Evolutionary conservation across 2,113 vertebrate species (phyloP).

Genomic region (Arvicanthis niloticus): DNA sequence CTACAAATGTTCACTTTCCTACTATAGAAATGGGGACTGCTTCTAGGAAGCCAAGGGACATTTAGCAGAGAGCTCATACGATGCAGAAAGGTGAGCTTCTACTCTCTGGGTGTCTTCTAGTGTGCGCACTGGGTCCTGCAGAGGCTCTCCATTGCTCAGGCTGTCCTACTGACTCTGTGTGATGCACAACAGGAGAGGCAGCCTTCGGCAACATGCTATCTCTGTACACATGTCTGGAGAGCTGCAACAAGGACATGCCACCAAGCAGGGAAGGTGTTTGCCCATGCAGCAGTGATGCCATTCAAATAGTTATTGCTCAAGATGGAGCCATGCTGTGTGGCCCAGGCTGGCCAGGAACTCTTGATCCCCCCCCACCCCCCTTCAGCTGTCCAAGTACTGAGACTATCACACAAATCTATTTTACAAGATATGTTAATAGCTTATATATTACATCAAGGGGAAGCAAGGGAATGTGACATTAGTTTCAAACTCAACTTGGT

Average conservation of each 20-base stretch:
- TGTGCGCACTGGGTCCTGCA: background rate
- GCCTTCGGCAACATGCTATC: background rate
- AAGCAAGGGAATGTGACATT: background rate
- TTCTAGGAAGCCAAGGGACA: background rate
- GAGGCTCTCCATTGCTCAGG: background rate
- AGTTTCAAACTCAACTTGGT: background rate
- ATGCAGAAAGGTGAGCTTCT: background rate
- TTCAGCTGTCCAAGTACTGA: background rate
- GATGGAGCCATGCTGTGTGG: background rate
- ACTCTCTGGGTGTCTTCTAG: background rate
- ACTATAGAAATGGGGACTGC: background rate
- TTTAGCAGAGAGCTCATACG: background rate
- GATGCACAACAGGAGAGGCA: background rate
- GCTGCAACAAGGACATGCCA: background rate
- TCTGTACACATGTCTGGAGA: background rate
- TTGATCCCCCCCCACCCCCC: no score
- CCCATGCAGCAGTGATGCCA: background rate
- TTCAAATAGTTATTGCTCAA: background rate
- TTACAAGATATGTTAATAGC: background rate
- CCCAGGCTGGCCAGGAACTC: background rate
- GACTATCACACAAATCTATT: background rate
- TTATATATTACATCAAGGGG: background rate
- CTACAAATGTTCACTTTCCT: background rate
- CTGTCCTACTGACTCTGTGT: background rate
- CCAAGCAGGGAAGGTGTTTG: fast-evolving